Evolutionary conservation across 2,888 invertebrate species (phyloP), one percentile per base, ranked within the genome.

Genomic region (Drepanosiphum platanoidis): DNA sequence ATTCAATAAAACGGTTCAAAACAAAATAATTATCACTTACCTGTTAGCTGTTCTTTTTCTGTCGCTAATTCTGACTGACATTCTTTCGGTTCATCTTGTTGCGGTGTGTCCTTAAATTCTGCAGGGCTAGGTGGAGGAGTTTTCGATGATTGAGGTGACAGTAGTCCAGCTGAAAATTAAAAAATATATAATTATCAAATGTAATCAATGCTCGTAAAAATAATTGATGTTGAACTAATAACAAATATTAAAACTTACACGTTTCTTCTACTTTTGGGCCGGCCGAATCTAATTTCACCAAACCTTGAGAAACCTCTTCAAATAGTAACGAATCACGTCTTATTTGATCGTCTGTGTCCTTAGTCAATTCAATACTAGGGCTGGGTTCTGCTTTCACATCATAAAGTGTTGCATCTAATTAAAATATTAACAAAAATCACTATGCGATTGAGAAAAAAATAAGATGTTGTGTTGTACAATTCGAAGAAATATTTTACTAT

Each of bases 121-220:
- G 93, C 93, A 64, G 93, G 94, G 88, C 93, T 94, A 11, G 94
- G 93, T 78, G 93, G 94, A 87, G 93, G 94, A 86, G 94, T 94
- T 89, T 93, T 93, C 61, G 93, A 92, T 34, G 87, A 87, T 84
- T 87, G 87, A 18, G 93, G 92, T 87, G 92, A 92, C 88, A 90
- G 90, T 78, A 92, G 90, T 90, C 93, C 84, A 36, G 75, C 93
- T 93, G 90, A 87, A 90, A 90, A 87, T 87, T n/a, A n/a, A n/a
- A 71, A 87, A 71, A 82, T 77, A 32, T 32, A 27, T 2, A 61
- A 61, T 61, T n/a, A n/a, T n/a, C n/a, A 1, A 64, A 74, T 74
- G 18, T 32, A 46, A 32, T 46, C 3, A 46, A 46, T 15, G 13
- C 13, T 46, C 15, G 18, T 46, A 2, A 52, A n/a, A 70, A 34